A percentile compares a stretch with the other conserved stretches of the same genome.
Conservation (phyloP, 2,888 invertebrate genomes). For the Leucophenga maculata region DNA sequence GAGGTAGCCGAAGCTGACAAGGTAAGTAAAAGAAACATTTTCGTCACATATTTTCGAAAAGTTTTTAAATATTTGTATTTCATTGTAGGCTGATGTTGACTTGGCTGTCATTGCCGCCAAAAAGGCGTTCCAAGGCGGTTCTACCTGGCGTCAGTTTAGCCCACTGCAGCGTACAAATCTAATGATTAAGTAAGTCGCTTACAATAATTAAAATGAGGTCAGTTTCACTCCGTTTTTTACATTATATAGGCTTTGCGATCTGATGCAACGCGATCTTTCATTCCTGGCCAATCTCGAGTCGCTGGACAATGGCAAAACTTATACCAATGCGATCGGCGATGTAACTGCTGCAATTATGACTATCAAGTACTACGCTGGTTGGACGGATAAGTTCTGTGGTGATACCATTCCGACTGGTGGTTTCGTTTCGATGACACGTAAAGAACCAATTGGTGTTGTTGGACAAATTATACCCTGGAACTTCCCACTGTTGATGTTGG, state of each 20-base stretch:
- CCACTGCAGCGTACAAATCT: slow-evolving; percentile 85
- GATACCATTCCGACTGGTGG: slow-evolving; percentile 86
- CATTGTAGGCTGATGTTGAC: slow-evolving; percentile 82
- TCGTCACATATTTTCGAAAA: neutral
- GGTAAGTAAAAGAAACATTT: slow-evolving; percentile 72
- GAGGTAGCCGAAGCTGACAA: slow-evolving; percentile 89
- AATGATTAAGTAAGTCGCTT: slow-evolving; percentile 75
- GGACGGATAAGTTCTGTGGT: slow-evolving; percentile 90
- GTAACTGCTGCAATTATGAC: slow-evolving; percentile 73
- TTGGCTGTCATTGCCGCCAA: slow-evolving; percentile 86
- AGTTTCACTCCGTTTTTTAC: neutral
- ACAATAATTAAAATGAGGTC: neutral
- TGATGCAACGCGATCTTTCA: slow-evolving; percentile 82
- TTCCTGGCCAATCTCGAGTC: slow-evolving; percentile 84
- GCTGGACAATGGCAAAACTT: slow-evolving; percentile 86
- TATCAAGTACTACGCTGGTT: slow-evolving; percentile 85
- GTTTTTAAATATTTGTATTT: neutral
- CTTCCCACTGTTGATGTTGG: slow-evolving; percentile 84
- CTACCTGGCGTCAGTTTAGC: slow-evolving; percentile 86
- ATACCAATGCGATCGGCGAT: slow-evolving; percentile 75
- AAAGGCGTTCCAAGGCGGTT: slow-evolving; percentile 81
- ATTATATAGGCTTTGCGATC: slow-evolving; percentile 72
- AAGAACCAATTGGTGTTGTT: slow-evolving; percentile 85
- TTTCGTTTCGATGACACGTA: slow-evolving; percentile 78
- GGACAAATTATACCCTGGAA: slow-evolving; percentile 90